Conservation (phyloP, 2,888 invertebrate genomes). For the Dendrolimus houi region DNA sequence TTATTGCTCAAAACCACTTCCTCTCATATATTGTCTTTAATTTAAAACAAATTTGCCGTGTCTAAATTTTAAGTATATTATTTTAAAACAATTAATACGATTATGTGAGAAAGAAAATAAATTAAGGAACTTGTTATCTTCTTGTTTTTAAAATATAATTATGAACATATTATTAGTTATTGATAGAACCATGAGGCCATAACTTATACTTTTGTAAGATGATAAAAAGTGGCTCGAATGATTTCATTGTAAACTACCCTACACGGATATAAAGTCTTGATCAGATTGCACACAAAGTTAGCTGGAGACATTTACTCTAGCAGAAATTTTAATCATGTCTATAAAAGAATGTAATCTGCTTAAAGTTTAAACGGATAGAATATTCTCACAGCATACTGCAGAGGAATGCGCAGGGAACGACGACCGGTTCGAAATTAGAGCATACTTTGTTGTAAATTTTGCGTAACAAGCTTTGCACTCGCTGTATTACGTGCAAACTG, state of each 20-base stretch:
- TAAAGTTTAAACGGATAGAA: background rate
- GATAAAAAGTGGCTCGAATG: constrained; percentile 5
- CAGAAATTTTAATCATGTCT: background rate
- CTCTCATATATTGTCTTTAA: too few relatives aligned
- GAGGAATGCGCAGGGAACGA: constrained; percentile 35
- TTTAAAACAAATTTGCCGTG: too few relatives aligned
- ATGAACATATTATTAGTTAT: too few relatives aligned
- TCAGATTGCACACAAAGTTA: background rate
- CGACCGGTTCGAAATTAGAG: constrained; percentile 45
- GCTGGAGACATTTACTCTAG: background rate
- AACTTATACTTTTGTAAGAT: too few relatives aligned
- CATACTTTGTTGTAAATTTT: constrained; percentile 50
- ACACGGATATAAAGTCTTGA: constrained; percentile 2
- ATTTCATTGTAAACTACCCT: constrained; percentile 1
- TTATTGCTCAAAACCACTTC: too few relatives aligned
- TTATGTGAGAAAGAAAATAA: too few relatives aligned
- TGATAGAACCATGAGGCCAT: too few relatives aligned
- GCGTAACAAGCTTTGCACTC: constrained; percentile 33
- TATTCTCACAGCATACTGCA: constrained; percentile 27
- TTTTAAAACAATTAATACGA: too few relatives aligned
- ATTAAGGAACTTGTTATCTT: too few relatives aligned
- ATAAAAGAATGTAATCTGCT: background rate
- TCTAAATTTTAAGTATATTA: too few relatives aligned
- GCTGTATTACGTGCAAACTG: constrained; percentile 9
- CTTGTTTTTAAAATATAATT: too few relatives aligned